A percentile compares a stretch with the other conserved stretches of the same genome.
phyloP scores from a whole-genome alignment of 2,113 vertebrate species.

The Tenebrosternarchus preto region DNA sequence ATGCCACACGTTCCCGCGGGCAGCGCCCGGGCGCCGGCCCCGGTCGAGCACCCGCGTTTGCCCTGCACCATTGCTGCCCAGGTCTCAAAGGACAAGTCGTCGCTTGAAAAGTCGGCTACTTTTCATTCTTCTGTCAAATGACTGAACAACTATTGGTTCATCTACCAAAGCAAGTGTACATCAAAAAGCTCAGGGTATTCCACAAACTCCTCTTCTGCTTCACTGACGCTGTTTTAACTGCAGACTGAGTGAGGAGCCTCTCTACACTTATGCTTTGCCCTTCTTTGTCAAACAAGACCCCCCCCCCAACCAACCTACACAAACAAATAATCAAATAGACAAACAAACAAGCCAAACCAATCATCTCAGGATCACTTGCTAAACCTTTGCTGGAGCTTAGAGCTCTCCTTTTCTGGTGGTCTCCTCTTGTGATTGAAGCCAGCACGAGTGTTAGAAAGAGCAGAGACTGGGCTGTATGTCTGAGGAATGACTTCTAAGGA shows the following conservation, averaged over 20 bases:
- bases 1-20: constrained; percentile 17
- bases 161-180: not conserved
- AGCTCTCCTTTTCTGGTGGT: not conserved
- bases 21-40: not conserved
- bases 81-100: constrained; percentile 56
- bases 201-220: constrained; percentile 28
- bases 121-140: not conserved
- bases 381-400: not conserved
- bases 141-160: not conserved
- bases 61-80: constrained; percentile 39
- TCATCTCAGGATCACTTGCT: constrained; percentile 49
- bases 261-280: constrained; percentile 66
- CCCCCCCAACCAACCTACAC: not conserved
- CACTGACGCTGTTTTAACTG: constrained; percentile 55
- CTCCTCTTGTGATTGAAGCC: not conserved
- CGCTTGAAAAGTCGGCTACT: constrained; percentile 42
- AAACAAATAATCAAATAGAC: constrained; percentile 43
- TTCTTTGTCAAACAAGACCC: constrained; percentile 69
- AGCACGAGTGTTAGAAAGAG: not conserved
- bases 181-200: not conserved
- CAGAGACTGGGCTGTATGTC: no score
- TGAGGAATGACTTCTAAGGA: not conserved
- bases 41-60: constrained; percentile 55
- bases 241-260: constrained; percentile 63
- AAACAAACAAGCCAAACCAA: constrained; percentile 55